phyloP scores from a whole-genome alignment of 2,888 invertebrate genomes.

The Luperina nickerlii region DNA sequence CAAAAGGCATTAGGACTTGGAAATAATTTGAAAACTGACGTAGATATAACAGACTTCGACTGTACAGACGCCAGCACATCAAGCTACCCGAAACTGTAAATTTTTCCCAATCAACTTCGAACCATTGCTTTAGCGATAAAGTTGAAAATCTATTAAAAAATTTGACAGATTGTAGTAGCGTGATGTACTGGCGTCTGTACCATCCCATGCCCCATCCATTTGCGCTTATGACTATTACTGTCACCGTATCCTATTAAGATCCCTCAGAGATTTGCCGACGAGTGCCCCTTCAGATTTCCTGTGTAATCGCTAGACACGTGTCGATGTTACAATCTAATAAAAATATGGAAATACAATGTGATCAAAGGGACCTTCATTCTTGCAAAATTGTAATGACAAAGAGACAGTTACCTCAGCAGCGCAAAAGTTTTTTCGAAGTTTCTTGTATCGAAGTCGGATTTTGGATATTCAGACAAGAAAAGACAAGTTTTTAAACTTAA shows the following conservation, averaged over 20 bases:
- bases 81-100: too few relatives aligned
- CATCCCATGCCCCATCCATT: slow-evolving; percentile 72
- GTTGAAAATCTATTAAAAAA: too few relatives aligned
- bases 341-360: slow-evolving; percentile 58
- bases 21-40: neutral
- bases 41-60: neutral
- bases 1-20: neutral
- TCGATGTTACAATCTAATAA: slow-evolving; percentile 49
- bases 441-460: neutral
- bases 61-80: too few relatives aligned
- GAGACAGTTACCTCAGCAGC: neutral
- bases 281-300: slow-evolving; percentile 48
- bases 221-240: slow-evolving; percentile 79
- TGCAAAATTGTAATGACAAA: neutral
- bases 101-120: too few relatives aligned
- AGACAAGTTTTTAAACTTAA: neutral
- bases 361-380: slow-evolving; percentile 42
- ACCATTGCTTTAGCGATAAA: too few relatives aligned
- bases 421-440: neutral
- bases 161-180: too few relatives aligned
- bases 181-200: neutral
- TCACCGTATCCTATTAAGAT: slow-evolving; percentile 77
- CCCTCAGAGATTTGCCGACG: slow-evolving; percentile 71
- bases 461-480: neutral
- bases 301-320: slow-evolving; percentile 38